Percentiles rank a stretch among this genome's conserved stretches.
phyloP scores from a whole-genome alignment of 2,113 vertebrate species.

The Otocyon megalotis region DNA sequence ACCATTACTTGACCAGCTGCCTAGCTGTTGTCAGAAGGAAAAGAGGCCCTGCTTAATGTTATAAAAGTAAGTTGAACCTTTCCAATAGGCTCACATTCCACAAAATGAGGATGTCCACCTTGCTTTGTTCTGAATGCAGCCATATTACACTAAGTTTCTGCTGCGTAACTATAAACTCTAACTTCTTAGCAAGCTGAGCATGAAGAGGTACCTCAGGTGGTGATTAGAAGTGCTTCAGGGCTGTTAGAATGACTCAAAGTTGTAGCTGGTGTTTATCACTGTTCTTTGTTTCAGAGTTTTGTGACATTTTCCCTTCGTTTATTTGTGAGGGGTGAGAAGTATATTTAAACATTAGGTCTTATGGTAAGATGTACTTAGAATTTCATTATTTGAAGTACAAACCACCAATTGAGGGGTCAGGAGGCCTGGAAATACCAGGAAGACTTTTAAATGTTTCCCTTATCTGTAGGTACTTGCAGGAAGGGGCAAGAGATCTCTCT shows the following conservation, averaged over 20 bases:
- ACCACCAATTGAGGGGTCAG: neutral
- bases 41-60: neutral
- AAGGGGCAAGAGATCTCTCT: neutral
- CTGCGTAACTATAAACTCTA: neutral
- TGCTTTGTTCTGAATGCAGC: neutral
- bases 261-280: neutral
- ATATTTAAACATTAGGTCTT: neutral
- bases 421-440: neutral
- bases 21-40: neutral
- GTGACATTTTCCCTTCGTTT: neutral
- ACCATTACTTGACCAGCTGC: neutral
- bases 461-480: neutral
- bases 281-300: neutral
- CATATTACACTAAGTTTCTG: neutral
- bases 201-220: neutral
- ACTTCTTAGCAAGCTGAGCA: neutral
- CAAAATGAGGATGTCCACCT: neutral
- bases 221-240: neutral
- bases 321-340: constrained; percentile 7
- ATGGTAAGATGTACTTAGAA: constrained; percentile 4
- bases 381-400: constrained; percentile 8
- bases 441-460: constrained; percentile 23
- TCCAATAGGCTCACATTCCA: neutral
- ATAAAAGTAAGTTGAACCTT: neutral
- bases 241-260: neutral